Conservation (phyloP, 2,113 vertebrate genomes). For the Sinosuthora webbiana region DNA sequence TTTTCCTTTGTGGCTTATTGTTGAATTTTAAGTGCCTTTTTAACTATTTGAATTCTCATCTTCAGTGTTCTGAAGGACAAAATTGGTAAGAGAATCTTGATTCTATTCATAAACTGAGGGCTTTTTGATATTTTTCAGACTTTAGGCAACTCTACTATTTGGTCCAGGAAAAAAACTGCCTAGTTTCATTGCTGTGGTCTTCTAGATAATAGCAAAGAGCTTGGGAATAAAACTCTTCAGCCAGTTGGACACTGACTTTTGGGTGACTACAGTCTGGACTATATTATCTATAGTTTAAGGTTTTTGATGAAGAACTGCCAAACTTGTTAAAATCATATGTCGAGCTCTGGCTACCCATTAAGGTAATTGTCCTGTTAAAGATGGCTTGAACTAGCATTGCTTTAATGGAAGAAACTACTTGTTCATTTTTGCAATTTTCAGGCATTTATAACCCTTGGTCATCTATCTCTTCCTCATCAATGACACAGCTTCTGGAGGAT, state of each 20-base stretch:
- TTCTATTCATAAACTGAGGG: not conserved
- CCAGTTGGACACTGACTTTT: not conserved
- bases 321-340: not conserved
- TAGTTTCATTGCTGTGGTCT: not conserved
- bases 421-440: not conserved
- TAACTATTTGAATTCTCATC: not conserved
- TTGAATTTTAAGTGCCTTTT: not conserved
- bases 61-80: not conserved
- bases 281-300: not conserved
- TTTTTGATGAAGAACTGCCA: not conserved
- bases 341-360: not conserved
- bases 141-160: not conserved
- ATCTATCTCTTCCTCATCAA: not conserved
- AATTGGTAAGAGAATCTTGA: not conserved
- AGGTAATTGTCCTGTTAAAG: not conserved
- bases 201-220: not conserved
- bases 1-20: not conserved
- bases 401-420: not conserved
- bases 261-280: not conserved
- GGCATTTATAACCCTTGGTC: not conserved
- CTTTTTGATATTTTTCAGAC: not conserved
- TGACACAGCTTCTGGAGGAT: not conserved
- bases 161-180: not conserved
- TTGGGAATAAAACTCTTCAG: not conserved
- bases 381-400: not conserved